phyloP scores from a whole-genome alignment of 2,888 invertebrate genomes.

The Plebejus melissa region DNA sequence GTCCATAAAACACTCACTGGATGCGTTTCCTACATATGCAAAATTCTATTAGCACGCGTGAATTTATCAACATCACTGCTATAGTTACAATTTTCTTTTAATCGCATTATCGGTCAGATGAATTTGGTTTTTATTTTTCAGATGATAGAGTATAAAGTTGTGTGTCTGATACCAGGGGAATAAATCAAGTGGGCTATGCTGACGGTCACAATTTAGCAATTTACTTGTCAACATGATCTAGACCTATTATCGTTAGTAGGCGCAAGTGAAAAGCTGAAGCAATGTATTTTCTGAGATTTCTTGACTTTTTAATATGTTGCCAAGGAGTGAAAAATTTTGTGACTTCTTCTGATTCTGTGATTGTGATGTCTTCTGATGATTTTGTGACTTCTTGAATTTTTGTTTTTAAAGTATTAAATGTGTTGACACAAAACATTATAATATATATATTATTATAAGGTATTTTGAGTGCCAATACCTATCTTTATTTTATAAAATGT shows the following conservation, averaged over 20 bases:
- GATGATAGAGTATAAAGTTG: conserved; percentile 39
- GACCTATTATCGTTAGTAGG: conserved; percentile 49
- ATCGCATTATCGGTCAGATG: conserved; percentile 33
- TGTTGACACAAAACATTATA: too few species aligned
- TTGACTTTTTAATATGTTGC: neutral
- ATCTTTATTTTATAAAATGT: too few species aligned
- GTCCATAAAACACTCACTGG: neutral
- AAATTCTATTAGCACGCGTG: conserved; percentile 27
- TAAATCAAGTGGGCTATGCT: conserved; percentile 60
- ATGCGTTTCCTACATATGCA: conserved; percentile 26
- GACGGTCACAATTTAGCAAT: conserved; percentile 66
- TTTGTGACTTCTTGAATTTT: too few species aligned
- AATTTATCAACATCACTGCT: conserved; percentile 48
- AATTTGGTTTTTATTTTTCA: conserved; percentile 35
- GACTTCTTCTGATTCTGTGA: too few species aligned
- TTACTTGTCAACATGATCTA: conserved; percentile 66
- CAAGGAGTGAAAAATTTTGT: too few species aligned
- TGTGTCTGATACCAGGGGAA: conserved; percentile 35
- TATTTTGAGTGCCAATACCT: too few species aligned
- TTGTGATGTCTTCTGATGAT: too few species aligned
- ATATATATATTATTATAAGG: too few species aligned
- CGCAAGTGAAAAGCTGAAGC: conserved; percentile 37
- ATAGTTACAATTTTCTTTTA: conserved; percentile 52
- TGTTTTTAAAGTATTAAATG: too few species aligned
- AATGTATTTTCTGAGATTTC: neutral